A percentile compares a stretch with the other conserved stretches of the same genome.
Evolutionary conservation across 2,888 invertebrate species (phyloP).

Genomic region (Lasius fuliginosus): DNA sequence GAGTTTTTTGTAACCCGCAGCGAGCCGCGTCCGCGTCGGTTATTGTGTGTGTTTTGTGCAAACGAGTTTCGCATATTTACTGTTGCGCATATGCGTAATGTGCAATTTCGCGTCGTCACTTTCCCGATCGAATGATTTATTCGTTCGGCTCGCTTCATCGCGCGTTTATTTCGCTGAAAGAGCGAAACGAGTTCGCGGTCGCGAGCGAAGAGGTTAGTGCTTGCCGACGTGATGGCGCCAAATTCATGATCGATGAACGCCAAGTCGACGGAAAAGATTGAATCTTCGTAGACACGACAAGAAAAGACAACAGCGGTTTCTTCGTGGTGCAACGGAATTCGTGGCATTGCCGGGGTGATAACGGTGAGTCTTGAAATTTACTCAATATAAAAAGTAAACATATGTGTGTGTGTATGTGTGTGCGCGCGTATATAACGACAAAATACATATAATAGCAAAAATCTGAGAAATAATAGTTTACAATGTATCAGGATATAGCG

Average conservation of each 20-base stretch:
- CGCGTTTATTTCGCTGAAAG: not conserved
- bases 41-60: not conserved
- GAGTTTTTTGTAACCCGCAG: not conserved
- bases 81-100: not conserved
- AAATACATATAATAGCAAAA: not conserved
- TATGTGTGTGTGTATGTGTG: not conserved
- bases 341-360: not conserved
- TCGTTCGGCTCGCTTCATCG: not conserved
- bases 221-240: constrained; percentile 4
- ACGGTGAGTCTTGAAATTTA: constrained; percentile 4
- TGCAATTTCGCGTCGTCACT: not conserved
- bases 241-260: not conserved
- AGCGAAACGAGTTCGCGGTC: not conserved
- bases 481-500: not conserved
- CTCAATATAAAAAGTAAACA: not conserved
- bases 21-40: not conserved
- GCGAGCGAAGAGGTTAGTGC: constrained; percentile 46
- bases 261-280: no score
- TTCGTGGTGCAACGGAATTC: not conserved
- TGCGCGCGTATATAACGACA: not conserved
- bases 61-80: not conserved
- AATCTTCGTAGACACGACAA: not conserved
- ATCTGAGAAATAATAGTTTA: no score
- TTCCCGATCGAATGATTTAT: no score
- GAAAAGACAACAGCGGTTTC: not conserved